Evolutionary conservation across 2,888 invertebrate genomes (phyloP).

Genomic region (Clepsis dumicolana): DNA sequence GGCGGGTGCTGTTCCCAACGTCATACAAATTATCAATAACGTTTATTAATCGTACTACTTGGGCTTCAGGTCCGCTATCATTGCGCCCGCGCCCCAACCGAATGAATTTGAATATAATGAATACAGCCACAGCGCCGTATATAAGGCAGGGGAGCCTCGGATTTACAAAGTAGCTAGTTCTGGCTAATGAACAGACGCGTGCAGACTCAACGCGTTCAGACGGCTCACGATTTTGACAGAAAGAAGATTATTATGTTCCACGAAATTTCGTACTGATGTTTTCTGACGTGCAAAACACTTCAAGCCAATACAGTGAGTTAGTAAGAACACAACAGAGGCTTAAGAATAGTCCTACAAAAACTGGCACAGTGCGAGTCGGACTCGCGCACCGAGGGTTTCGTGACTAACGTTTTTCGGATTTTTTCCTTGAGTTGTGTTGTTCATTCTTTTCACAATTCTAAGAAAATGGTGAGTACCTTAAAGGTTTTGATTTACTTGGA

Average conservation of each 20-base stretch:
- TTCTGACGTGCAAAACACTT: neutral
- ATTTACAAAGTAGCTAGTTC: slow-evolving; percentile 41
- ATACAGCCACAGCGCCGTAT: slow-evolving; percentile 39
- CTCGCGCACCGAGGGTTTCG: no score
- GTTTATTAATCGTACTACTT: no score
- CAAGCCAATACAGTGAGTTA: neutral
- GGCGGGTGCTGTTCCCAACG: no score
- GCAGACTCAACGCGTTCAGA: neutral
- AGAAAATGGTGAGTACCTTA: no score
- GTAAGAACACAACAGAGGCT: no score
- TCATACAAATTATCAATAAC: no score
- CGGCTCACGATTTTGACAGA: neutral
- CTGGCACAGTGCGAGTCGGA: no score
- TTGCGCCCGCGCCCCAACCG: slow-evolving; percentile 18
- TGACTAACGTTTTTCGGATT: no score
- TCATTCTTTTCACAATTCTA: no score
- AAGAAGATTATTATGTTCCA: neutral
- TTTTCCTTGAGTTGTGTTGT: no score
- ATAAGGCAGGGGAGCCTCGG: slow-evolving; percentile 2
- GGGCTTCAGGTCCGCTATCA: neutral
- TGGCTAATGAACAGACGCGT: neutral
- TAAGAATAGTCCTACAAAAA: no score
- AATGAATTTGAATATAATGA: slow-evolving; percentile 47
- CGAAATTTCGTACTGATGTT: neutral
- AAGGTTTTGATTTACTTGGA: no score